Evolutionary conservation across 2,113 vertebrate species (phyloP), one percentile per base, ranked within the genome.

Genomic region (Pseudorhombus dupliciocellatus): DNA sequence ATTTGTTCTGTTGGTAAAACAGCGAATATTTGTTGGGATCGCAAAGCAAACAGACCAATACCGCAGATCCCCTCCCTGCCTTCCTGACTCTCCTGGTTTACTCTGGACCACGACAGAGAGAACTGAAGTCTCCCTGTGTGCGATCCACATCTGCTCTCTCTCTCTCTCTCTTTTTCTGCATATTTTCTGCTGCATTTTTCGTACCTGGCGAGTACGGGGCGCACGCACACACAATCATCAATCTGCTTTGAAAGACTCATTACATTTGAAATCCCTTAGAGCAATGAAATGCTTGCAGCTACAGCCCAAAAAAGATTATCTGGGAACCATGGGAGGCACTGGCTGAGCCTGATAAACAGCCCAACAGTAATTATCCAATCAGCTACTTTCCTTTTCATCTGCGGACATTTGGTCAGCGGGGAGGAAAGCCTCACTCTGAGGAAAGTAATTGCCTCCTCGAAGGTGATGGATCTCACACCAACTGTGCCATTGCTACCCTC

Each of bases 1-100:
- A 92, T 93, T 92, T 92, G 86, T 91, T 91, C 91, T 92, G 92
- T 92, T 94, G 88, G 92, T 92, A 92, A 93, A 94, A 94, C 91
- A 89, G 66, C 16, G 88, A 92, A 94, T 93, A 93, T 93, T 92
- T 92, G 89, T 90, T 82, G 80, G 82, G 88, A 53, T 73, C 60
- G 51, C 81, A 93, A 87, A 92, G 87, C 90, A 90, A 93, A 94
- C 91, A 89, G 57, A 66, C 62, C 70, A 64, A 78, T 84, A 70
- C 75, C 71, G 24, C 73, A 85, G 76, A 78, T 84, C 88, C 79
- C 80, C 78, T 83, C 74, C 76, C 80, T 68, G 73, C 66, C 70
- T 84, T 79, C 67, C 79, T 77, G 71, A 72, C 30, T 60, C 72
- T 79, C 60, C 77, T 82, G 75, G 70, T 54, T 86, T 68, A 58